Evolutionary conservation across 2,113 vertebrate genomes (phyloP), one percentile per base, ranked within the genome.

Genomic region (Hippopotamus amphibius): DNA sequence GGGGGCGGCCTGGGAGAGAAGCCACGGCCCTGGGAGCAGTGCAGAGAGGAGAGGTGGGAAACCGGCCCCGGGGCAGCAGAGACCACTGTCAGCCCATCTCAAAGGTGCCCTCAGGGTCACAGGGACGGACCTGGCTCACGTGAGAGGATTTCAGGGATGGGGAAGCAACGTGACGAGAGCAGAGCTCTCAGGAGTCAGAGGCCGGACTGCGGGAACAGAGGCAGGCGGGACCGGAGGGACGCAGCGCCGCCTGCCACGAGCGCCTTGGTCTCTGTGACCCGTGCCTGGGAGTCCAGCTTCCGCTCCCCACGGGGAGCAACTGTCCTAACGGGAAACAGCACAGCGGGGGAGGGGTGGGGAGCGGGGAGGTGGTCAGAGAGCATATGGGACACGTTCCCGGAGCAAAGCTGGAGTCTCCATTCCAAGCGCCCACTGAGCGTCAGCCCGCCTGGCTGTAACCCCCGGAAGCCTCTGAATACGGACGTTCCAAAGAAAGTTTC

Each of bases 391-490:
- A 7, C 1, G 1, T 53, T 41, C 48, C 30, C 30, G 37, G 37
- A 53, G 48, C 28, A 53, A 21, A 21, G 0, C 17, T 7, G 5
- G 66, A 12, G 33, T 65, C 33, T n/a, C 48, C 12, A 7, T 3
- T 26, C 50, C 14, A 6, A 16, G 37, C 8, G 14, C 30, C 69
- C 76, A 3, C 7, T 0, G 3, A 48, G 61, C 7, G 4, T 17
- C 77, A 5, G 2, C 37, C 14, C 16, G 1, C 5, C 21, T 2
- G 4, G 13, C 19, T 0, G 3, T 4, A 1, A 26, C 43, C 24
- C 3, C 1, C 0, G 0, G 11, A 2, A 0, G 15, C 33, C 17
- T 28, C 19, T 11, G 8, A 57, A 30, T 0, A 0, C 15, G 4
- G 24, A 10, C 3, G 4, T 24, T 21, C 12, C 33, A 6, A 37